phyloP scores from a whole-genome alignment of 2,888 invertebrate species.

The Escarpia spicata region DNA sequence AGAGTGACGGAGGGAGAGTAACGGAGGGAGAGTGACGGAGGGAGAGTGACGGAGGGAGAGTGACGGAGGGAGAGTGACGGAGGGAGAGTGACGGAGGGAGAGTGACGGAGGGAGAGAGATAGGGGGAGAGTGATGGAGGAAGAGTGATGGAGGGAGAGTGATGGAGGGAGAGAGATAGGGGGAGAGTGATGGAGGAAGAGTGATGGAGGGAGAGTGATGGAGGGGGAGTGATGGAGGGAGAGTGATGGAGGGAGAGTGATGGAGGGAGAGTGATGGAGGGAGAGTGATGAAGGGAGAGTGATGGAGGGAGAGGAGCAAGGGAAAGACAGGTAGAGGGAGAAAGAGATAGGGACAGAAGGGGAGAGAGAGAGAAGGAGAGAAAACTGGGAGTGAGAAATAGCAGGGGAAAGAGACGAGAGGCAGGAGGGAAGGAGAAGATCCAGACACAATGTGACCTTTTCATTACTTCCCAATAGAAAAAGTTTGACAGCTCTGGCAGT shows the following conservation, averaged over 20 bases:
- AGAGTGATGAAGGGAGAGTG: neutral
- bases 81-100: no score
- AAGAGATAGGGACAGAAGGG: neutral
- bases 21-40: no score
- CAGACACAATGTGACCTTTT: neutral
- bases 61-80: no score
- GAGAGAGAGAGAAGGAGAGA: no score
- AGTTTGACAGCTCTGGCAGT: neutral
- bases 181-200: neutral
- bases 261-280: neutral
- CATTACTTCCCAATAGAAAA: neutral
- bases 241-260: neutral
- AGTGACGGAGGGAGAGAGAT: no score
- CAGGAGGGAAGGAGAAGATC: neutral
- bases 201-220: neutral
- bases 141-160: neutral
- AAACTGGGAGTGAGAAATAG: no score
- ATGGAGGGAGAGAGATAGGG: neutral
- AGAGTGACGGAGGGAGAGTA: no score
- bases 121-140: neutral
- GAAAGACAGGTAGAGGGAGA: neutral
- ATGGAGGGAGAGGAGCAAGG: neutral
- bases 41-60: no score
- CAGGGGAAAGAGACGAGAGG: no score
- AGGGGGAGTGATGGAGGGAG: neutral